Evolutionary conservation across 2,888 invertebrate genomes (phyloP).

Genomic region (Thera obeliscata): DNA sequence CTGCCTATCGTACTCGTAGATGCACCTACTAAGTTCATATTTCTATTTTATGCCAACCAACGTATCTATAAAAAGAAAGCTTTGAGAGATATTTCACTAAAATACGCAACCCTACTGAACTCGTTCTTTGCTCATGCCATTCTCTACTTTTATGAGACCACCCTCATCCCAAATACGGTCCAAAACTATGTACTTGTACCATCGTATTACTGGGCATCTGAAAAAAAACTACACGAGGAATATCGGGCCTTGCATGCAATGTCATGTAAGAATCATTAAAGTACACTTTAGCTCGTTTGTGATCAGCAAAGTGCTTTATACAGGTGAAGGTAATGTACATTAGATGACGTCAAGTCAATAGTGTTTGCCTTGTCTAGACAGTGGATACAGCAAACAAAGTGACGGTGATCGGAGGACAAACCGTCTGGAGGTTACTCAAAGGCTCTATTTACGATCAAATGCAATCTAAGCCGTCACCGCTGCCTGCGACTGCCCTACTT

Average conservation of each 20-base stretch:
- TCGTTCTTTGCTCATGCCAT: no score
- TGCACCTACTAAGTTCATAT: no score
- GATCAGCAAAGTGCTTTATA: conserved; percentile 20
- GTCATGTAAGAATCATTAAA: neutral
- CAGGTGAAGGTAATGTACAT: conserved; percentile 39
- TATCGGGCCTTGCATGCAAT: neutral
- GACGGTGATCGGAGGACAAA: conserved; percentile 62
- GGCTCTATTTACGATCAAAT: conserved; percentile 38
- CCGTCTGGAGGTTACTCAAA: conserved; percentile 42
- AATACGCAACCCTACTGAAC: no score
- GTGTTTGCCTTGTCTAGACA: conserved; percentile 65
- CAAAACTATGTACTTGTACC: no score
- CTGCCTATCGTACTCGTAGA: no score
- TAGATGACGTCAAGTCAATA: conserved; percentile 50
- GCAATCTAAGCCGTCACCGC: conserved; percentile 28
- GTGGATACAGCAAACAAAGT: conserved; percentile 51
- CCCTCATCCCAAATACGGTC: no score
- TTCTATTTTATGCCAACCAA: no score
- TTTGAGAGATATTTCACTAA: no score
- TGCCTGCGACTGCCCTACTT: conserved; percentile 22
- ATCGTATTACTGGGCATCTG: neutral
- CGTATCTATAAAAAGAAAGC: no score
- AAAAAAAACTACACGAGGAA: no score
- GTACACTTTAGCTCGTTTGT: conserved; percentile 7
- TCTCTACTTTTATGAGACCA: neutral